Evolutionary conservation across 2,888 invertebrate species (phyloP), one percentile per base, ranked within the genome.

Genomic region (Apodemia hepburni): DNA sequence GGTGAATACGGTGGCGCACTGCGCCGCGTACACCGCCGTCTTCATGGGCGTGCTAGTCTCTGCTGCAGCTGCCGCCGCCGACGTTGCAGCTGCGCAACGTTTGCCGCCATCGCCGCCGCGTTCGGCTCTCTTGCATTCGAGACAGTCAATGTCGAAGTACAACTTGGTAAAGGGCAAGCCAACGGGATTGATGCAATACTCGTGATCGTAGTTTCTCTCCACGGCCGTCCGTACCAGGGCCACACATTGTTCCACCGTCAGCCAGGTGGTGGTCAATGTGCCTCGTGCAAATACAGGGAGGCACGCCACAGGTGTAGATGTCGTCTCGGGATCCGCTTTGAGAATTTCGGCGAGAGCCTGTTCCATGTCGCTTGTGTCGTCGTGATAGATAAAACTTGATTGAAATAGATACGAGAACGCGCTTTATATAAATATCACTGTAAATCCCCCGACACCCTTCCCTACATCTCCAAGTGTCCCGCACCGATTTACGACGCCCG

Each of bases 361-460:
- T 60, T 60, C 45, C 60, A 60, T 45, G 1, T 29, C 27, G 75
- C 73, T 74, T 69, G 73, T 72, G 71, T 69, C 75, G 73, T 65
- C 65, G 75, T 77, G 49, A 9, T 49, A 11, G 49, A 49, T 49
- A 49, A 7, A 18, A 42, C 42, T 42, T 12, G 12, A 17, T 9
- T 9, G 49, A 18, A 7, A 18, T 9, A 18, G 49, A 49, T 49
- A n/a, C n/a, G n/a, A n/a, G n/a, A 11, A 18, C 49, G 18, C 49
- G 9, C 49, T 9, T 17, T 9, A 49, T 49, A 49, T 49, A 49
- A 17, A 18, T 49, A 49, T 49, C 49, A 49, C 45, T 45, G 45
- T 45, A 47, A 6, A 17, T 8, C 8, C 17, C 47, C 47, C 17
- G 1, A 6, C 15, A 15, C 45, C 12, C 2, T 17, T 6, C 17